A percentile compares a stretch with the other conserved stretches of the same genome.
Conservation (phyloP, 2,888 invertebrate species). For the Mayetiola destructor region DNA sequence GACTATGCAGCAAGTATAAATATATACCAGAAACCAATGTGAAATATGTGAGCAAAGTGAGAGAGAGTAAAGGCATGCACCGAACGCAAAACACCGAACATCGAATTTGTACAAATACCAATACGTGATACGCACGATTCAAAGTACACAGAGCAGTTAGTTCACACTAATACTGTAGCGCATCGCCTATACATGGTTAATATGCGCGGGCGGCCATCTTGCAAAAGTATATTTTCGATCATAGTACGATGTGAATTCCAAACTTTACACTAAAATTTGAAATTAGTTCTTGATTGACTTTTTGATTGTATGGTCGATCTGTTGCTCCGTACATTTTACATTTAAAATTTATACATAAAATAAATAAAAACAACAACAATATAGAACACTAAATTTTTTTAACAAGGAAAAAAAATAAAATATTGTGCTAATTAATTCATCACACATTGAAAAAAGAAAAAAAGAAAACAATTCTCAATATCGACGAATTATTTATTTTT, state of each 20-base stretch:
- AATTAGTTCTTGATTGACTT: conserved; percentile 17
- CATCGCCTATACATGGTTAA: conserved; percentile 6
- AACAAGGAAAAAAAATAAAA: neutral
- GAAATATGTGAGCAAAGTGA: too few species aligned
- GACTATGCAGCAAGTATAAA: too few species aligned
- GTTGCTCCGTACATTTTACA: neutral
- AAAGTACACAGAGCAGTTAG: too few species aligned
- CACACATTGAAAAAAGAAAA: too few species aligned
- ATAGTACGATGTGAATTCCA: conserved; percentile 10
- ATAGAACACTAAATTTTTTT: neutral
- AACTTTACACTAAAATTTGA: conserved; percentile 14
- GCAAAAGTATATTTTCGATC: conserved; percentile 11
- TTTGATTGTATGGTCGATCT: conserved; percentile 19
- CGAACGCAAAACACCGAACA: too few species aligned
- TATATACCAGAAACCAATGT: too few species aligned
- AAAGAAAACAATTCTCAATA: too few species aligned
- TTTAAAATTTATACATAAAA: neutral
- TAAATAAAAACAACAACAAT: neutral
- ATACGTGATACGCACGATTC: too few species aligned
- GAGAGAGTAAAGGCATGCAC: too few species aligned
- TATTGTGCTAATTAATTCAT: conserved; percentile 5
- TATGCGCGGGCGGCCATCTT: conserved; percentile 13
- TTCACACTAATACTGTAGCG: conserved; percentile 1
- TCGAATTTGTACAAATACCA: too few species aligned
- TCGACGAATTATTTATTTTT: too few species aligned